These are phyloP conservation scores for Sminthurides bifidus DNA, from an alignment of 1,140 invertebrate genomes.

Conservation along the genomic window DNA sequence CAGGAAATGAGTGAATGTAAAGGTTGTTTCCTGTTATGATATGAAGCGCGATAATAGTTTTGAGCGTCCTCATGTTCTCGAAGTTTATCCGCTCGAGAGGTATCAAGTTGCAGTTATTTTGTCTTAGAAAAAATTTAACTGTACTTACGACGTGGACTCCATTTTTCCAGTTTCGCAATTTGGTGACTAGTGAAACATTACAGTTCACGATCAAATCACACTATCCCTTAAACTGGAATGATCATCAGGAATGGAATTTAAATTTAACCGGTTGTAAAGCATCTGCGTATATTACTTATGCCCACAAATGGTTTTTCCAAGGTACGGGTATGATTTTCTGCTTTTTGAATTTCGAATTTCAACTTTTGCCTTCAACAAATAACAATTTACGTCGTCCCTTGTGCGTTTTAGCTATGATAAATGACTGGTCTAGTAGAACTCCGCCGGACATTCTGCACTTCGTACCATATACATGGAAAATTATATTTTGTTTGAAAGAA, in stretches of 20 bases:
- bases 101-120: not conserved
- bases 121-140: not conserved
- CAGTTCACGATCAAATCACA: constrained; percentile 77
- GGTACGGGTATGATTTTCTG: too few relatives aligned
- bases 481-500: constrained; percentile 80
- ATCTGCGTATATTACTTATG: constrained; percentile 78
- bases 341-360: too few relatives aligned
- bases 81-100: too few relatives aligned
- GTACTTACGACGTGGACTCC: constrained; percentile 1
- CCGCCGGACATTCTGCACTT: constrained; percentile 85
- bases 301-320: constrained; percentile 90
- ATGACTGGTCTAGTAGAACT: constrained; percentile 88
- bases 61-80: too few relatives aligned
- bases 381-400: not conserved
- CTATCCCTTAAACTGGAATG: constrained; percentile 88
- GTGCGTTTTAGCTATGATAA: constrained; percentile 60
- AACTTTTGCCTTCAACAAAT: not conserved
- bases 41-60: too few relatives aligned
- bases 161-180: constrained; percentile 63
- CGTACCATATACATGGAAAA: constrained; percentile 93
- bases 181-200: constrained; percentile 85
- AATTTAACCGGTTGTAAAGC: constrained; percentile 87
- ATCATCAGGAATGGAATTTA: constrained; percentile 82
- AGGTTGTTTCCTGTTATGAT: too few relatives aligned
- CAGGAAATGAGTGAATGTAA: too few relatives aligned